These are phyloP conservation scores for Aphis craccivora DNA, from an alignment of 1,140 invertebrate genomes.

Conservation along the genomic window DNA sequence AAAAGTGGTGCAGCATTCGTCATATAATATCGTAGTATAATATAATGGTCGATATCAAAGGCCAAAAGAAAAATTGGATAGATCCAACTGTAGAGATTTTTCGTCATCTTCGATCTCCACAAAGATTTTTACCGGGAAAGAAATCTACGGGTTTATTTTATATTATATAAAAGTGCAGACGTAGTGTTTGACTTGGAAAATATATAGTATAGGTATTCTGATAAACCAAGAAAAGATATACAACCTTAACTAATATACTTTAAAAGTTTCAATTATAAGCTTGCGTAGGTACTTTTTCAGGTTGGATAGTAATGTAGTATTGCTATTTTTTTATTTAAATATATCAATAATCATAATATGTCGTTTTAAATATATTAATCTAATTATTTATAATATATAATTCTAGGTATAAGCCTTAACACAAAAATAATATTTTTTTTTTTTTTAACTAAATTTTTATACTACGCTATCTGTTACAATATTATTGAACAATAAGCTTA, in stretches of 20 bases:
- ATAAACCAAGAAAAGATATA: no score
- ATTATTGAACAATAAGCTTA: no score
- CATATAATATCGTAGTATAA: background rate
- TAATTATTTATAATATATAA: background rate
- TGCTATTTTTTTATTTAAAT: background rate
- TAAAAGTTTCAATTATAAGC: background rate
- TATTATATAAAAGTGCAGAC: no score
- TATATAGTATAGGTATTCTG: background rate
- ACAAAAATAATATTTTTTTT: no score
- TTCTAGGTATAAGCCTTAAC: background rate
- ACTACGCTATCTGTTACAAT: no score
- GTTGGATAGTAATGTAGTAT: background rate
- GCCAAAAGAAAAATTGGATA: background rate
- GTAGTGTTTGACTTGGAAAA: background rate
- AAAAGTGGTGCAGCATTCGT: background rate
- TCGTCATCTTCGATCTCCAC: background rate
- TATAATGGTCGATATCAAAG: background rate
- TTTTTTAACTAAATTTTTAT: no score
- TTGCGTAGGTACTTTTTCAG: background rate
- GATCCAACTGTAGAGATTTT: background rate
- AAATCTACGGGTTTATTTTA: background rate
- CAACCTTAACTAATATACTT: background rate
- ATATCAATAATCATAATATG: background rate
- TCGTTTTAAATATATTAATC: no score
- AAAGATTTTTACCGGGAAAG: background rate